Base-by-base conservation (phyloP, 2,113 vertebrate genomes). In the Tetrax tetrax region DNA sequence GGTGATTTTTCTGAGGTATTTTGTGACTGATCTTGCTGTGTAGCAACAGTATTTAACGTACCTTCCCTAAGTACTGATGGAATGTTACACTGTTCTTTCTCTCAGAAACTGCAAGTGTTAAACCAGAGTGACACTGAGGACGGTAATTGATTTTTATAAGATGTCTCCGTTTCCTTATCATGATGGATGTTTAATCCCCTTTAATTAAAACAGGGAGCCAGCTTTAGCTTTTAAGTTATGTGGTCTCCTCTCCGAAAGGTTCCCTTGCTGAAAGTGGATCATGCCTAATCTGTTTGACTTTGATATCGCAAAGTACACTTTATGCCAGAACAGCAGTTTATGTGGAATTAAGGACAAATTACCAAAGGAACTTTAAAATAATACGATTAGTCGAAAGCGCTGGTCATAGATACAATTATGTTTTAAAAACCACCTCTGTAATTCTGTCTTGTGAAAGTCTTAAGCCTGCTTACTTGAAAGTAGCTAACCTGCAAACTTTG, bases 231-330 rank as follows among this genome's bases (percentile, higher is more conserved):
- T 95, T 86, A 94, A 92, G 92, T 93, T 95, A 31, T 45, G 83
- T 83, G 66, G 83, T 93, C 90, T 93, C 56, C 71, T 92, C 82
- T 95, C 92, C 92, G 88, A 95, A 96, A 91, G 63, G 60, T 69
- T 96, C 95, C 76, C 82, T 81, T 3, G 27, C 76, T 92, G 95
- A 50, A 92, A 93, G 90, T 95, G 92, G 92, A 93, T 96, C 95
- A 90, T 93, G 83, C 82, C 88, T 97, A 93, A 96, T 96, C 93
- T 92, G 83, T 96, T 97, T 95, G 91, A 94, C 91, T 95, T 96
- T 96, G 92, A 83, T 97, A 90, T 74, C 92, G 20, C 93, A 90
- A 74, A 95, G 93, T 72, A 81, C 68, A 37, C 93, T 83, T 93
- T 75, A 77, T 90, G 90, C 92, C 88, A 86, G 95, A 96, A 15